A percentile compares a stretch with the other conserved stretches of the same genome.
Conservation (phyloP, 2,113 vertebrate genomes). For the Leiothrix lutea region DNA sequence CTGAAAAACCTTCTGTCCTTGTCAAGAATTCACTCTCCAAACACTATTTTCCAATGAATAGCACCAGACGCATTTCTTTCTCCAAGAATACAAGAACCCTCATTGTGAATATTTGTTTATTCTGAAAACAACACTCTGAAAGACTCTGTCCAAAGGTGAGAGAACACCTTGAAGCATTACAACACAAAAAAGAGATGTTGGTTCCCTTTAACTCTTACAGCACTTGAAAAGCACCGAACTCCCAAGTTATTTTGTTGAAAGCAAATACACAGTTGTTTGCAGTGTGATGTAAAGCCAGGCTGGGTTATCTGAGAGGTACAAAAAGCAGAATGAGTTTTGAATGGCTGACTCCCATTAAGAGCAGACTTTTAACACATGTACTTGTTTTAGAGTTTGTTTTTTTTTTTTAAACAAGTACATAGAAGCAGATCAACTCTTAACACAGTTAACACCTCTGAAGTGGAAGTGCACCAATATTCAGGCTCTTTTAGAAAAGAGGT, state of each 20-base stretch:
- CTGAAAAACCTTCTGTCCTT: conserved; percentile 30
- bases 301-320: not conserved
- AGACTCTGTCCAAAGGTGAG: not conserved
- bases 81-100: not conserved
- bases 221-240: not conserved
- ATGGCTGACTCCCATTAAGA: not conserved
- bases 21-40: conserved; percentile 8
- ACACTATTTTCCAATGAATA: not conserved
- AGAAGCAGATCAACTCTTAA: not conserved
- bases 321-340: not conserved
- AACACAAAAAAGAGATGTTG: not conserved
- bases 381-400: not conserved
- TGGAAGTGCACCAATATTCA: not conserved
- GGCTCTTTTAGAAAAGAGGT: not conserved
- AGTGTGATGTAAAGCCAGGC: not conserved
- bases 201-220: not conserved
- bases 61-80: not conserved
- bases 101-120: not conserved
- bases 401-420: not conserved
- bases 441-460: not conserved
- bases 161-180: not conserved
- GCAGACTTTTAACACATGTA: not conserved
- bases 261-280: conserved; percentile 2
- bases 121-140: conserved; percentile 20
- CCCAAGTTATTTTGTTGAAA: not conserved